A percentile compares a stretch with the other conserved stretches of the same genome.
phyloP scores from a whole-genome alignment of 2,113 vertebrate genomes.

The Pitta sordida region DNA sequence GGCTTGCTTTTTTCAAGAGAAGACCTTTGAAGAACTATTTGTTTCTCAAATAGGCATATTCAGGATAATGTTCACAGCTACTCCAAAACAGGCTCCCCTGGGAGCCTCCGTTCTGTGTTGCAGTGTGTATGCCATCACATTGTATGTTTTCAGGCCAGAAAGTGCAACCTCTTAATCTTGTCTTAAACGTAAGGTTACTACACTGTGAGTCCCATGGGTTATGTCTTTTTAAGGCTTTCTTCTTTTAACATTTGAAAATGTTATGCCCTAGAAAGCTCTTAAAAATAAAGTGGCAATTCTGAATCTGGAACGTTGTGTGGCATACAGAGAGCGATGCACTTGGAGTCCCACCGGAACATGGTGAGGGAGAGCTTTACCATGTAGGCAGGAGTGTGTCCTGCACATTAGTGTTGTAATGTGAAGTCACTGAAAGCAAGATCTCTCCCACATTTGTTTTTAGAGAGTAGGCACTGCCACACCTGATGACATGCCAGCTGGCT shows the following conservation, averaged over 20 bases:
- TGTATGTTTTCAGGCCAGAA: background rate
- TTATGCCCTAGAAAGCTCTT: background rate
- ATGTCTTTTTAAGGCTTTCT: background rate
- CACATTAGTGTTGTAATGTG: rapidly evolving
- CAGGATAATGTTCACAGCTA: background rate
- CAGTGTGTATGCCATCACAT: background rate
- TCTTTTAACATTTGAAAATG: background rate
- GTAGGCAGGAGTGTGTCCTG: background rate
- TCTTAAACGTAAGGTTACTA: background rate
- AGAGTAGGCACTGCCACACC: background rate
- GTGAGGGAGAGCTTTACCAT: background rate
- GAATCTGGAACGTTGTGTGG: background rate
- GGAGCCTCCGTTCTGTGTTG: background rate
- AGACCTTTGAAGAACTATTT: slow-evolving; percentile 8
- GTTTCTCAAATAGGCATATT: background rate
- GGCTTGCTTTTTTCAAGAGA: background rate
- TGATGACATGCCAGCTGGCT: background rate
- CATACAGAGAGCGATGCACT: background rate
- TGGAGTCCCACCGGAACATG: background rate
- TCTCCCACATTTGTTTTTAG: background rate
- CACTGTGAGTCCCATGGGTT: background rate
- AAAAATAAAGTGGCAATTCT: background rate
- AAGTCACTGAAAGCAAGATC: background rate
- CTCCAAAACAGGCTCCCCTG: background rate
- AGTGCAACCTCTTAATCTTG: background rate